Conservation (phyloP, 1,140 invertebrate species). For the Proales similis region DNA sequence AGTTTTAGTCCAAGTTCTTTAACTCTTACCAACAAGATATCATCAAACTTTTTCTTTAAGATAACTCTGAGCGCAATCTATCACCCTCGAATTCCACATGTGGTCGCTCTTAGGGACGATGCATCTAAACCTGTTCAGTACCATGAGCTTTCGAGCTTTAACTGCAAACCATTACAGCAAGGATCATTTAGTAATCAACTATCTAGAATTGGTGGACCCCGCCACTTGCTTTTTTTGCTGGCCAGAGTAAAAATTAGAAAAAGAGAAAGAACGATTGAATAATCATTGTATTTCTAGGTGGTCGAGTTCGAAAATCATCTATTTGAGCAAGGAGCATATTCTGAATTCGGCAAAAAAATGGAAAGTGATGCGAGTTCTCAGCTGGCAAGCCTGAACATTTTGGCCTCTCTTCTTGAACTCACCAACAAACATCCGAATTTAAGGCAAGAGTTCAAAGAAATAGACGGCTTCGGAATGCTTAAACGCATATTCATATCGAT, state of each 20-base stretch:
- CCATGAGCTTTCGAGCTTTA: neutral
- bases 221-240: conserved; percentile 10
- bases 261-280: neutral
- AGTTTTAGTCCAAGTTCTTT: neutral
- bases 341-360: neutral
- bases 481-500: conserved; percentile 26
- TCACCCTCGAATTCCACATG: conserved; percentile 11
- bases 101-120: neutral
- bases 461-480: conserved; percentile 16
- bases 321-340: neutral
- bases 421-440: conserved; percentile 9
- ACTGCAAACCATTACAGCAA: conserved; percentile 4
- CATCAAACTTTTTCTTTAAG: conserved; percentile 4
- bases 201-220: conserved; percentile 16
- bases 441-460: conserved; percentile 18
- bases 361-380: neutral
- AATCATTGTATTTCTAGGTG: neutral
- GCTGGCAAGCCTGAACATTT: neutral
- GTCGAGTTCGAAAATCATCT: conserved; percentile 21
- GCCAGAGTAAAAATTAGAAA: conserved; percentile 12
- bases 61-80: conserved; percentile 1
- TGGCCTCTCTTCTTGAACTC: conserved; percentile 4
- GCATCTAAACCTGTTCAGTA: neutral
- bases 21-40: no score
- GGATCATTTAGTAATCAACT: conserved; percentile 5